Evolutionary conservation across 2,113 vertebrate genomes (phyloP), one percentile per base, ranked within the genome.

Genomic region (Equus przewalskii): DNA sequence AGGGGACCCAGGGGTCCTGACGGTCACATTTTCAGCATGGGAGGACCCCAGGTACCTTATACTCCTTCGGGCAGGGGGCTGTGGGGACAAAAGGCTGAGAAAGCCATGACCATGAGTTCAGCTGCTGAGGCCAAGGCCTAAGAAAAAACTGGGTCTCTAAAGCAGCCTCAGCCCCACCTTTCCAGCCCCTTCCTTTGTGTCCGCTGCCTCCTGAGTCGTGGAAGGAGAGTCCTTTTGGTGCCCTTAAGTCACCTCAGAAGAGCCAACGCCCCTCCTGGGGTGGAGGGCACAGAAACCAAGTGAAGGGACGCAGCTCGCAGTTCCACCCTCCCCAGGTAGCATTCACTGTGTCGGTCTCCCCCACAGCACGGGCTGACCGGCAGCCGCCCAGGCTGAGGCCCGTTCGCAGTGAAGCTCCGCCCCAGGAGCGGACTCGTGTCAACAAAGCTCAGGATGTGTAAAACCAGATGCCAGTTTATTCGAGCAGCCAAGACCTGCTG

Each of bases 341-440:
- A 65, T 22, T 14, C 30, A 0, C 16, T 2, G 0, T 19, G 44
- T 33, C 2, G 1, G 2, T 51, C 41, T 65, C 49, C 67, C 46
- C 14, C 26, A 14, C 58, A 41, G 36, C 79, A 54, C 54, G 36
- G 13, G 46, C 7, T 56, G 80, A 56, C 10, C 49, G 18, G n/a
- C 0, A 22, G 33, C 56, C 64, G 60, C 1, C 0, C 18, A 28
- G 56, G 36, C 46, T 46, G 13, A 95, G 41, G 7, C 24, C 28
- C 26, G 7, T 33, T n/a, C 26, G n/a, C 60, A 72, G 19, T 49
- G n/a, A 58, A 51, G 13, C 33, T 28, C 36, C 33, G 44, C 21
- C 46, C 54, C 15, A 21, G 58, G 33, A 58, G 41, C 46, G 44
- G 82, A 60, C 21, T 24, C 28, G 1, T 0, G 0, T 22, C 21